Evolutionary conservation across 1,140 invertebrate species (phyloP), one percentile per base, ranked within the genome.

Genomic region (Drosophila kurseongensis): DNA sequence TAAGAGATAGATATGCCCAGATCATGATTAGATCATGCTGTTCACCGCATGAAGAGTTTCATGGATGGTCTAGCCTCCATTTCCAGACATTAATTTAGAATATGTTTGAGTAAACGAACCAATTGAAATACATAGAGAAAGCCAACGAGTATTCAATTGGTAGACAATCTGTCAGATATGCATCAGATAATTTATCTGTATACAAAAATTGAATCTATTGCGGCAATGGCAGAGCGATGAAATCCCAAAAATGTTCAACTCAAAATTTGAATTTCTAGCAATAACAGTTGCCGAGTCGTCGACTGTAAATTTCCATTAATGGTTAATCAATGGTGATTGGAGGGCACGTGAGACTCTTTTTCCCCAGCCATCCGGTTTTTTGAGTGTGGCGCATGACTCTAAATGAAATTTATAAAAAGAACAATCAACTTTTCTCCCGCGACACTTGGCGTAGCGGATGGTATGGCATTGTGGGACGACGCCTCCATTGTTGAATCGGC

Each of bases 71-170:
- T 9, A 40, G 59, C 12, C 48, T 16, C 51, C 14, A 35, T 45
- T 54, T 35, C 8, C 13, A 32, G 44, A 18, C 51, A 51, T 80
- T 75, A 63, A 86, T 75, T 81, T 80, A 80, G 32, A 56, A 44
- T 36, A 51, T 59, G 23, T 51, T 45, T 14, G 50, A 75, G 36
- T 38, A 81, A 81, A 81, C 83, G 80, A 83, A 79, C 56, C 83
- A 86, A 88, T 86, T 86, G 55, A 88, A 59, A 58, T 65, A 50
- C 60, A 41, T 59, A 69, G 41, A 51, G 9, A 66, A 75, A 56
- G 47, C 51, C 45, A 68, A 62, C 59, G 76, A 72, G 71, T 38
- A 66, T 78, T 85, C 83, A 86, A 86, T 86, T 88, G 82, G 74
- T 55, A 36, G 62, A 50, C 62, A 60, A 65, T 65, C 52, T 57